Conservation (phyloP, 2,888 invertebrate species). For the Drosophila dives region DNA sequence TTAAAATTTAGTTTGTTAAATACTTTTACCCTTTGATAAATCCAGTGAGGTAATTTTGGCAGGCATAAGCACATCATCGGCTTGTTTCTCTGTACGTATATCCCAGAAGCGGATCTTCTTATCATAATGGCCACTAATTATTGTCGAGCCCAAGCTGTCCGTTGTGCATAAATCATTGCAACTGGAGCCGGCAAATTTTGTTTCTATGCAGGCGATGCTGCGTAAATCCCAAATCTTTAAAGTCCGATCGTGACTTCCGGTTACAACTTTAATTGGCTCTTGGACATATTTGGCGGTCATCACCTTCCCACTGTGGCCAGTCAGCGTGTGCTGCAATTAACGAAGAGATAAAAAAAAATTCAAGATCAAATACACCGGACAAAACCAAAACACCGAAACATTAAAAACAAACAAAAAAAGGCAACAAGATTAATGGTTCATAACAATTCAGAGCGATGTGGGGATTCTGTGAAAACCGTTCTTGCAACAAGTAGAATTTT, state of each 20-base stretch:
- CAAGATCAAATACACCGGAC: constrained; percentile 20
- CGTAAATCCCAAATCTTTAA: constrained; percentile 99
- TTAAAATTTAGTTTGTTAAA: too few relatives aligned
- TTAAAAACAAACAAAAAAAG: neutral
- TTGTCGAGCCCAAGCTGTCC: constrained; percentile 92
- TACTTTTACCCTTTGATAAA: constrained; percentile 91
- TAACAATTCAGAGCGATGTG: neutral
- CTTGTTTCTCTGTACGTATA: constrained; percentile 92
- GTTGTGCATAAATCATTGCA: constrained; percentile 98
- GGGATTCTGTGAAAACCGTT: neutral
- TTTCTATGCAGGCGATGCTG: constrained; percentile 95
- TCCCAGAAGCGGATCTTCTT: constrained; percentile 99
- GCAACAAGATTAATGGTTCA: neutral
- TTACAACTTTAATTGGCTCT: constrained; percentile 96
- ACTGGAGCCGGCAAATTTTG: constrained; percentile 97
- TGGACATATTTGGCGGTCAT: constrained; percentile 98
- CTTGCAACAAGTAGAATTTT: neutral
- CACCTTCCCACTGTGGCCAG: constrained; percentile 96
- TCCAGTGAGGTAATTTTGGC: constrained; percentile 98
- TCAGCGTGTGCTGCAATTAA: constrained; percentile 83
- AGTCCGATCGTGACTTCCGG: constrained; percentile 99
- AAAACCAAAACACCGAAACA: constrained; percentile 16
- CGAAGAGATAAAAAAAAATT: constrained; percentile 35
- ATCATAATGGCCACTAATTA: constrained; percentile 99
- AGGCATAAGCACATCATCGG: constrained; percentile 94